Percentiles rank a stretch among this genome's conserved stretches.
phyloP scores from a whole-genome alignment of 2,113 vertebrate genomes.

The Oenanthe melanoleuca region DNA sequence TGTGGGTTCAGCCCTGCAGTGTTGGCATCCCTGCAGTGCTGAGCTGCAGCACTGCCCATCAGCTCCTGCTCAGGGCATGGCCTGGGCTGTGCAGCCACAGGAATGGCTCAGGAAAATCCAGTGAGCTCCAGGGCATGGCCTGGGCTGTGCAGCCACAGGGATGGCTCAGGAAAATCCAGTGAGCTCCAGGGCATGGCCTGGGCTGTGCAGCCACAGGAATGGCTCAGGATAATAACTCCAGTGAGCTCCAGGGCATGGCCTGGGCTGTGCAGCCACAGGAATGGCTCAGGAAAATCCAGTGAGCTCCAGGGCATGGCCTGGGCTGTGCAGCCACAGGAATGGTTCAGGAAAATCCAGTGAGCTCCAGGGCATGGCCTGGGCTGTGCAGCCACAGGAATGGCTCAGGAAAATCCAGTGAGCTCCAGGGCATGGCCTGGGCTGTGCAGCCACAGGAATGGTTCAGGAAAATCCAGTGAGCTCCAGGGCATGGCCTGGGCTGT shows the following conservation, averaged over 20 bases:
- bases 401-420: background rate
- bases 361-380: background rate
- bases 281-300: background rate
- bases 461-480: background rate
- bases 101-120: background rate
- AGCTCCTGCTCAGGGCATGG: background rate
- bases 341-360: background rate
- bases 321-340: background rate
- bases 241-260: background rate
- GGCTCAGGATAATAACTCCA: background rate
- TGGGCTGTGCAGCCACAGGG: background rate
- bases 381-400: rapidly evolving
- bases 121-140: too few relatives aligned
- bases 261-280: background rate
- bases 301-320: rapidly evolving
- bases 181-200: background rate
- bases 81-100: rapidly evolving
- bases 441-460: rapidly evolving
- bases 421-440: rapidly evolving
- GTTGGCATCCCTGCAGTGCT: background rate
- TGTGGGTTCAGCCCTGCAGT: rapidly evolving
- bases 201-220: background rate
- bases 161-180: background rate
- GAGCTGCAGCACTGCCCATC: rapidly evolving
- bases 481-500: too few relatives aligned